Evolutionary conservation across 2,797 vertebrate species (phyloP).

Genomic region (Naso thynnoides): DNA sequence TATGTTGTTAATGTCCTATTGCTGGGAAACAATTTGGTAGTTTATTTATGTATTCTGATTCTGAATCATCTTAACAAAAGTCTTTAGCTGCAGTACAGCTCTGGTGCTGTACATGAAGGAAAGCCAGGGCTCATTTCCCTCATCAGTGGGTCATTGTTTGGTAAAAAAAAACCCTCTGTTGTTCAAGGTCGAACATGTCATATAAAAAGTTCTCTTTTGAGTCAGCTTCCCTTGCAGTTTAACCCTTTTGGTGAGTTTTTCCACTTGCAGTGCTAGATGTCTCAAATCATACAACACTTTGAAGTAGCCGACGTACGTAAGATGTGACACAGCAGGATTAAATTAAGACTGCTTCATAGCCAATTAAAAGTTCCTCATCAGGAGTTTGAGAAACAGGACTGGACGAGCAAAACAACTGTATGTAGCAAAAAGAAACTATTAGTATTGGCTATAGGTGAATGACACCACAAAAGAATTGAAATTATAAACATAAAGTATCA

Average conservation of each 20-base stretch:
- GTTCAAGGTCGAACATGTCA: slow-evolving; percentile 17
- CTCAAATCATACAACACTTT: background rate
- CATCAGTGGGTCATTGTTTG: background rate
- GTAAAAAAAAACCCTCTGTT: slow-evolving; percentile 4
- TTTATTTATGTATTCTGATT: background rate
- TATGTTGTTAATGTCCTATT: too few relatives aligned
- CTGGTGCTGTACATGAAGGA: background rate
- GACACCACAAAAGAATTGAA: too few relatives aligned
- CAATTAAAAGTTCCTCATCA: too few relatives aligned
- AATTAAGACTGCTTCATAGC: too few relatives aligned
- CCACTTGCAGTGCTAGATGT: background rate
- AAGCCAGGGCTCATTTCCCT: background rate
- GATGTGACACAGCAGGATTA: too few relatives aligned
- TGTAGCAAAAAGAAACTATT: too few relatives aligned
- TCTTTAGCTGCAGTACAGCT: background rate
- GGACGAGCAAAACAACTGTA: too few relatives aligned
- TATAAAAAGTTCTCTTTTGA: background rate
- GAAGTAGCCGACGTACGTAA: too few relatives aligned
- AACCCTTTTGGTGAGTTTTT: background rate
- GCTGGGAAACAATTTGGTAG: too few relatives aligned
- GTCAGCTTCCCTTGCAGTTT: background rate
- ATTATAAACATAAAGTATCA: too few relatives aligned
- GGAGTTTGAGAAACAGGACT: too few relatives aligned
- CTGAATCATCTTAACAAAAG: background rate
- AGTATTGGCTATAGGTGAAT: too few relatives aligned